Evolutionary conservation across 2,888 invertebrate genomes (phyloP), one percentile per base, ranked within the genome.

Genomic region (Drosophila subquinaria): DNA sequence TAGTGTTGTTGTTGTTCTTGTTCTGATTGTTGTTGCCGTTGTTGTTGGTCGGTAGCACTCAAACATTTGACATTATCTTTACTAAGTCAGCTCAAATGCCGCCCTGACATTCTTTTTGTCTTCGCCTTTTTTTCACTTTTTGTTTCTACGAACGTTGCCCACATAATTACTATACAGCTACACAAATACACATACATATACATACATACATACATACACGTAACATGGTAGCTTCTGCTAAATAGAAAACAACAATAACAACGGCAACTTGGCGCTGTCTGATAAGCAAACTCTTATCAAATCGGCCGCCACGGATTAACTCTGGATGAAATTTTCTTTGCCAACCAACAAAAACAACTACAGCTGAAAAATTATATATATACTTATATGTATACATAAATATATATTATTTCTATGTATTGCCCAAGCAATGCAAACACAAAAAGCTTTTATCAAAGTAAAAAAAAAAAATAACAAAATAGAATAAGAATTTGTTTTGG

Each of bases 21-120:
- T 33, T 48, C 17, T 17, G 17, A 30, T 52, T 66, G 52, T 30
- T 61, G 40, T 61, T 27, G 35, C 13, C 1, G 47, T 38, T 56
- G 47, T 69, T 50, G 42, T 40, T 61, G 69, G 59, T 60, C 80
- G 77, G 80, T 43, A 60, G 65, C 76, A 73, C 53, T 80, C 56
- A 73, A 79, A 80, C 76, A 73, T 77, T 70, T 85, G 89, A 85
- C 81, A 85, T 82, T 89, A 87, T 89, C 89, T 69, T 63, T 68
- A 67, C 56, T 85, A 88, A 85, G 86, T 81, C 77, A 53, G 70
- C 70, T 73, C 64, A 81, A 87, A 82, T 81, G 65, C 79, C 79
- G 75, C 79, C 67, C 79, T 76, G 79, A 74, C 80, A 85, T 86
- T 76, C 83, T 68, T 65, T 69, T 64, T 48, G 67, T 60, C 50